These are phyloP conservation scores for Catharus minimus DNA, from an alignment of 2,113 vertebrate genomes.

Conservation along the genomic window DNA sequence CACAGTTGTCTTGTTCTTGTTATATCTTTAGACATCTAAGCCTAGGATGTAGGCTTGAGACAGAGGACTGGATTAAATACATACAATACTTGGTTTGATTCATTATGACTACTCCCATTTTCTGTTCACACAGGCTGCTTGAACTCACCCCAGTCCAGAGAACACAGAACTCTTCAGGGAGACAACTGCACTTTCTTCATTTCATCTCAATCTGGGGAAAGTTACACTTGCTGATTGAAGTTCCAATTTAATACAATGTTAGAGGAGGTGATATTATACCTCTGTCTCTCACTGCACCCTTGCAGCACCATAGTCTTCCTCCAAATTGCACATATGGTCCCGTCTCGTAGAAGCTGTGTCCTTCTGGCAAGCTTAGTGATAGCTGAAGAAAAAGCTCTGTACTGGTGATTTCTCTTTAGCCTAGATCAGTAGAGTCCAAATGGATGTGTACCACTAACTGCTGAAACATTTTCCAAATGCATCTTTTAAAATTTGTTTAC, in stretches of 20 bases:
- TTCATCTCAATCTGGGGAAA: background rate
- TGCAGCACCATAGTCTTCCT: background rate
- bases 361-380: background rate
- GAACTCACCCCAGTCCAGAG: background rate
- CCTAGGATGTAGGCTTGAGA: background rate
- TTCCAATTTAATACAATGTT: background rate
- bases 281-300: fast-evolving
- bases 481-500: background rate
- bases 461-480: background rate
- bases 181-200: background rate
- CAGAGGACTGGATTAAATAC: background rate
- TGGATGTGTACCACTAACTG: background rate
- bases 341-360: background rate
- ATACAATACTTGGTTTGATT: background rate
- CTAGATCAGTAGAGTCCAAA: background rate
- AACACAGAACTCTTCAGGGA: background rate
- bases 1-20: background rate
- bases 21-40: background rate
- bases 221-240: background rate
- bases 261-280: background rate
- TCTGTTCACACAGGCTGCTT: background rate
- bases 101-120: background rate
- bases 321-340: background rate
- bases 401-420: background rate
- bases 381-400: background rate